phyloP scores from a whole-genome alignment of 2,888 invertebrate species.

The Drosophila peninsularis region DNA sequence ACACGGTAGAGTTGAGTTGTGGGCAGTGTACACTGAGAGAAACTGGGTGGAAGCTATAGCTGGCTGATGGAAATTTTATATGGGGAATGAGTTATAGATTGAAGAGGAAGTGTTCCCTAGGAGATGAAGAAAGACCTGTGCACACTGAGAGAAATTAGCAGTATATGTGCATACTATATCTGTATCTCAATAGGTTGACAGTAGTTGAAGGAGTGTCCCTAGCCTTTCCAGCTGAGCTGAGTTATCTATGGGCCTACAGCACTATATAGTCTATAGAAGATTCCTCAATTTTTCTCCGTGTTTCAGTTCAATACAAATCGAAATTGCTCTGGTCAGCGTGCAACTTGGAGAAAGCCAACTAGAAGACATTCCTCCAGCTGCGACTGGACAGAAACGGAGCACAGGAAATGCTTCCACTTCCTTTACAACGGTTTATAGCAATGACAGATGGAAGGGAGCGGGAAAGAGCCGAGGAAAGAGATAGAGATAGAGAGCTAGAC shows the following conservation, averaged over 20 bases:
- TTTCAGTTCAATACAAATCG: slow-evolving; percentile 14
- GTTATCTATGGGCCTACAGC: background rate
- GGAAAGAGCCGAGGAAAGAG: background rate
- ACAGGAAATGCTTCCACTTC: slow-evolving; percentile 56
- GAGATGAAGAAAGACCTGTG: background rate
- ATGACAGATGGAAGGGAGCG: background rate
- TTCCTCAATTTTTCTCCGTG: slow-evolving; percentile 5
- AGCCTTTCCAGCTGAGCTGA: background rate
- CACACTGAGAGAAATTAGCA: background rate
- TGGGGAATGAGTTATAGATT: too few relatives aligned
- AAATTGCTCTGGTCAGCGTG: slow-evolving; percentile 41
- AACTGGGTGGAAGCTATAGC: background rate
- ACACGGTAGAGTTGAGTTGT: slow-evolving; percentile 26
- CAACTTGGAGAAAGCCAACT: slow-evolving; percentile 37
- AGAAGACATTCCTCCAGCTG: slow-evolving; percentile 19
- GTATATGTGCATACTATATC: too few relatives aligned
- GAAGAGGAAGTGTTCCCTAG: too few relatives aligned
- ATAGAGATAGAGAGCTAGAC: background rate
- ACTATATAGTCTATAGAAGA: background rate
- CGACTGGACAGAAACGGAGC: background rate
- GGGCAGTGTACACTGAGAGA: slow-evolving; percentile 25
- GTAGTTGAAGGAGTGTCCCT: background rate
- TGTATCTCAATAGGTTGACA: too few relatives aligned
- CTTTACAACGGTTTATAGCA: slow-evolving; percentile 22
- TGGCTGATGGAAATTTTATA: background rate